These are phyloP conservation scores for Poecile atricapillus DNA, from an alignment of 2,113 vertebrate genomes.

Conservation along the genomic window DNA sequence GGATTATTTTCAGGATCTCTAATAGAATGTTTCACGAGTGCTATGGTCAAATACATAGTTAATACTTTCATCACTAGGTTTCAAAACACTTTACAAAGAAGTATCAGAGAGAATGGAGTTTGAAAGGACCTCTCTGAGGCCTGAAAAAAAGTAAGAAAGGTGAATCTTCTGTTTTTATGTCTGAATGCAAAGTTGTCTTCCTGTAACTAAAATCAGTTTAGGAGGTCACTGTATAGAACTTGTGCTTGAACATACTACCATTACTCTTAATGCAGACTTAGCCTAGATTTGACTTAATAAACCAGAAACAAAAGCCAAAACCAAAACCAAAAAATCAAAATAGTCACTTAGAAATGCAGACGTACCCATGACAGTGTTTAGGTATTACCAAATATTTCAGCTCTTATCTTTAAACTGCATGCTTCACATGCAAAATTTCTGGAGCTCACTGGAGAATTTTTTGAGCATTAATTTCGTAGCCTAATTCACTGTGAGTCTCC, in stretches of 20 bases:
- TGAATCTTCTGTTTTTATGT: background rate
- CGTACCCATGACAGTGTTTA: background rate
- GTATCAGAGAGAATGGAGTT: background rate
- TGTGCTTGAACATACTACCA: background rate
- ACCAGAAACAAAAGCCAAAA: background rate
- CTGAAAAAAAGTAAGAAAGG: background rate
- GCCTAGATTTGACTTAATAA: background rate
- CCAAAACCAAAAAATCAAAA: background rate
- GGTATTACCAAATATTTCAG: background rate
- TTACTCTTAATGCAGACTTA: background rate
- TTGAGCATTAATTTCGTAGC: background rate
- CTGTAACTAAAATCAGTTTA: background rate
- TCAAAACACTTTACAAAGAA: background rate
- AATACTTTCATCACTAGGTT: background rate
- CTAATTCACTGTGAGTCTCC: background rate
- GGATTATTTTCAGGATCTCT: background rate
- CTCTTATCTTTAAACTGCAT: background rate
- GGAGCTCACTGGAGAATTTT: background rate
- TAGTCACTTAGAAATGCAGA: background rate
- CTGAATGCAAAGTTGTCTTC: background rate
- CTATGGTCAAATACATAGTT: background rate
- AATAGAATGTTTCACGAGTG: background rate
- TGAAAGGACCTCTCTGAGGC: background rate
- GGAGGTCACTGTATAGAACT: background rate
- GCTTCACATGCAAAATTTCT: background rate